Percentiles rank a stretch among this genome's conserved stretches.
Conservation (phyloP, 1,140 invertebrate species). For the Paraescarpia echinospica region DNA sequence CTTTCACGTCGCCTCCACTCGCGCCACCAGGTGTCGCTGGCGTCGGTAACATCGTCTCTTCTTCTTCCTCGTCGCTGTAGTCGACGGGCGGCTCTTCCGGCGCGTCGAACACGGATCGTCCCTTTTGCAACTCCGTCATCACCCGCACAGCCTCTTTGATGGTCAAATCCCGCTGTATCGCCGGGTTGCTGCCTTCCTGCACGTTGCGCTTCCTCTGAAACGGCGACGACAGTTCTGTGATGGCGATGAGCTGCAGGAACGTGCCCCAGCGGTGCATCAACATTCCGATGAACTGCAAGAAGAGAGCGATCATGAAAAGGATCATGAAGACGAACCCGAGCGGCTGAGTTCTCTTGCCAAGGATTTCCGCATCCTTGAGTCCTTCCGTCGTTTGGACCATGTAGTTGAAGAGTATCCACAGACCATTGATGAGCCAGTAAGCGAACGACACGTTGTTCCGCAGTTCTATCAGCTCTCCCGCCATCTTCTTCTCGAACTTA, state of each 20-base stretch:
- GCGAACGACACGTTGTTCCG: constrained; percentile 91
- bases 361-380: neutral
- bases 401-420: constrained; percentile 97
- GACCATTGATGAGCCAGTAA: constrained; percentile 96
- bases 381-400: constrained; percentile 65
- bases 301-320: constrained; percentile 60
- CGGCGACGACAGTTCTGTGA: neutral
- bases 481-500: constrained; percentile 77
- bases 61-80: neutral
- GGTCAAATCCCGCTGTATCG: neutral
- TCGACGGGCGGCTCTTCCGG: neutral
- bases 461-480: constrained; percentile 85
- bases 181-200: neutral
- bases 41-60: neutral
- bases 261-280: constrained; percentile 12
- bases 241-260: constrained; percentile 6
- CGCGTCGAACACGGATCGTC: neutral
- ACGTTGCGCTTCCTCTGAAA: neutral
- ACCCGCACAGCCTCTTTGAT: neutral
- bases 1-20: neutral
- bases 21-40: neutral
- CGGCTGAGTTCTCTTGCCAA: constrained; percentile 39
- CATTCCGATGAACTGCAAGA: constrained; percentile 57
- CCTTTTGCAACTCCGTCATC: neutral
- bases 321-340: constrained; percentile 60